Base-by-base conservation (phyloP, 2,888 invertebrate species). In the Drosophila maculinotata region DNA sequence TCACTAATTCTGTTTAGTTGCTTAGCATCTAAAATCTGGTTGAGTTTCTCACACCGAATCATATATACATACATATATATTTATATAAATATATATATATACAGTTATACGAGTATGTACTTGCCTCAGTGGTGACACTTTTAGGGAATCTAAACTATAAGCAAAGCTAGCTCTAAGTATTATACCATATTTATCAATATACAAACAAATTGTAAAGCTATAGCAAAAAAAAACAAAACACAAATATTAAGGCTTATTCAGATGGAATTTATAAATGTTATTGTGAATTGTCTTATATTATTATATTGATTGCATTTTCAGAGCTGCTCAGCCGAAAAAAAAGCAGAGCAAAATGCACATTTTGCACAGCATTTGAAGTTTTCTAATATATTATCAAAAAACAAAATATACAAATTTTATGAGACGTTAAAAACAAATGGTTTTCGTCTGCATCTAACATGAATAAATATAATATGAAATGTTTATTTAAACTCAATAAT, bases 61-160 rank as follows among this genome's bases (percentile, higher is more conserved):
- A 42, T n/a, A 30, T 14, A 62, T 6, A 28, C 31, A 23, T 12
- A 25, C 5, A 45, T 45, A 48, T 23, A 63, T 39, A 25, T 25
- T 28, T 12, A 31, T 25, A 12, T 35, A 17, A 35, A 47, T 33
- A n/a, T 42, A 38, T 47, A 10, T 42, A 47, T 25, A 15, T 33
- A 33, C n/a, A 10, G 33, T 9, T 42, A 41, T 23, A 17, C 12
- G 38, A 12, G 14, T 41, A 35, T 54, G 26, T 30, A 53, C 17
- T 60, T 48, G 68, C 49, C 72, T 57, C 54, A 44, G 52, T 59
- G 74, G 84, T 83, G 86, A 81, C 81, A 63, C 68, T 26, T 76
- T 81, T 83, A 83, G 81, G 86, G 80, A 81, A 58, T 42, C 28
- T 69, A 60, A 63, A 28, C 23, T 35, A 30, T 69, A 71, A 75